These are phyloP conservation scores for Cryptosula pallasiana DNA, from an alignment of 2,888 invertebrate species.

Conservation along the genomic window DNA sequence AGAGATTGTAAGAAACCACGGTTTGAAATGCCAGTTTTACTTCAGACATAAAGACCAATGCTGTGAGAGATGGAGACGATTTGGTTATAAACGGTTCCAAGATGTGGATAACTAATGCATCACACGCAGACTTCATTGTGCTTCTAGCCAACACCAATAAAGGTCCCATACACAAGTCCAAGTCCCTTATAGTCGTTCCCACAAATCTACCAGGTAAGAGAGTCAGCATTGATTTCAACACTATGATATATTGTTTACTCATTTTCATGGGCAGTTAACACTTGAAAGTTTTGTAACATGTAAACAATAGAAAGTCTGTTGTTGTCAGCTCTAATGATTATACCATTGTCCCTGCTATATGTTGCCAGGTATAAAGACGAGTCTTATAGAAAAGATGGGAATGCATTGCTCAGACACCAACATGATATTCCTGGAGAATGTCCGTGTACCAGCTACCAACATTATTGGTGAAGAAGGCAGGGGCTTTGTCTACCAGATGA, in stretches of 20 bases:
- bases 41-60: constrained; percentile 56
- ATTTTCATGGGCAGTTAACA: too few species aligned
- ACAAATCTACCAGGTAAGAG: constrained; percentile 53
- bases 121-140: constrained; percentile 61
- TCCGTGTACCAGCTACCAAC: constrained; percentile 56
- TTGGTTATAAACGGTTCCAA: constrained; percentile 59
- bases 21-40: too few species aligned
- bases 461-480: constrained; percentile 57
- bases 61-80: constrained; percentile 50
- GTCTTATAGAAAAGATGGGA: constrained; percentile 56
- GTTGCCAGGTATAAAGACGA: constrained; percentile 12
- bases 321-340: too few species aligned
- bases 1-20: too few species aligned
- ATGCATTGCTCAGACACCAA: constrained; percentile 58
- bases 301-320: too few species aligned
- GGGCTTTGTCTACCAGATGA: constrained; percentile 60
- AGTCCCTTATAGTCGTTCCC: constrained; percentile 58
- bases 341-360: too few species aligned
- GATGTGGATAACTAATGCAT: constrained; percentile 60
- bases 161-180: constrained; percentile 54
- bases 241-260: too few species aligned
- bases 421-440: constrained; percentile 59
- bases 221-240: too few species aligned
- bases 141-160: constrained; percentile 57
- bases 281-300: too few species aligned